phyloP scores from a whole-genome alignment of 2,113 vertebrate genomes.

The Sebastes fasciatus region DNA sequence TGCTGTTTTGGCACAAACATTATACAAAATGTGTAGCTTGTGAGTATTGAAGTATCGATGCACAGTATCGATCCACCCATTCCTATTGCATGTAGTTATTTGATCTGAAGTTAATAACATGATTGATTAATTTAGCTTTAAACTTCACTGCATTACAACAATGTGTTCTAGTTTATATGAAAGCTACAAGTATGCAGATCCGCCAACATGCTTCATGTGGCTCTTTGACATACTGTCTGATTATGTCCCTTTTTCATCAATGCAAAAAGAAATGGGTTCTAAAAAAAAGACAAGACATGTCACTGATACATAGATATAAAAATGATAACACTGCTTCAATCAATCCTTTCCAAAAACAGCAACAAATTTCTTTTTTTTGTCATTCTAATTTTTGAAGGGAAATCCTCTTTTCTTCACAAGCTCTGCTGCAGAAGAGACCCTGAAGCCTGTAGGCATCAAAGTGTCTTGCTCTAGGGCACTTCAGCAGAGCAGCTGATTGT shows the following conservation, averaged over 20 bases:
- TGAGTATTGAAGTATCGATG: no score
- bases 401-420: slow-evolving; percentile 5
- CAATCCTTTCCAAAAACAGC: background rate
- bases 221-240: background rate
- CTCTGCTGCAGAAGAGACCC: background rate
- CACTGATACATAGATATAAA: background rate
- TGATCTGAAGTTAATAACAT: background rate
- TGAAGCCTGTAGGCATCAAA: background rate
- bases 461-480: background rate
- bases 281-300: background rate
- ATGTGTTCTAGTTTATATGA: background rate
- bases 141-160: background rate
- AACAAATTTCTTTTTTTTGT: background rate
- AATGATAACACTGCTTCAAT: background rate
- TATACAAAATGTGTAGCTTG: background rate
- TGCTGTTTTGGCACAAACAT: background rate
- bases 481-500: slow-evolving; percentile 20
- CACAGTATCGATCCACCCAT: no score
- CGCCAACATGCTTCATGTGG: background rate
- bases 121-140: slow-evolving; percentile 11
- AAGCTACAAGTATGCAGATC: background rate
- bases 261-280: background rate
- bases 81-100: background rate
- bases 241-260: background rate
- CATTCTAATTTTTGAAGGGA: background rate